These are phyloP conservation scores for Apodemia mormo DNA, from an alignment of 2,888 invertebrate genomes.

Conservation along the genomic window DNA sequence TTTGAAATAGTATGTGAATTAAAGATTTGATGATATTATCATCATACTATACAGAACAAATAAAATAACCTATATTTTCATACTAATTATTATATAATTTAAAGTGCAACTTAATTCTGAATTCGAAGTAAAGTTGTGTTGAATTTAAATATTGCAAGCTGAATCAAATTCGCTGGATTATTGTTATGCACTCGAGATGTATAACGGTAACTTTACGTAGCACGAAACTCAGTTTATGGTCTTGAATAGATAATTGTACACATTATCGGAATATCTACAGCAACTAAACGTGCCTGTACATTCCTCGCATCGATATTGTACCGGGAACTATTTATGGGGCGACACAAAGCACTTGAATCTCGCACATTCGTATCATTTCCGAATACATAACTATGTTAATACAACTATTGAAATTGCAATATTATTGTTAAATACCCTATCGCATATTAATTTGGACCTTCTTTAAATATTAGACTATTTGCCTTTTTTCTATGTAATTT, in stretches of 20 bases:
- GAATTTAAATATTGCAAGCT: neutral
- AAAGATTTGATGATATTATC: too few relatives aligned
- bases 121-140: neutral
- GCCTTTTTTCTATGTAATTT: too few relatives aligned
- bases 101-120: neutral
- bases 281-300: slow-evolving; percentile 10
- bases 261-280: slow-evolving; percentile 16
- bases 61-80: too few relatives aligned
- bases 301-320: slow-evolving; percentile 7
- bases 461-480: neutral
- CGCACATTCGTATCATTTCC: slow-evolving; percentile 11
- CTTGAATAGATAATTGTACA: slow-evolving; percentile 13
- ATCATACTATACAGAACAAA: too few relatives aligned
- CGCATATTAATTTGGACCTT: neutral
- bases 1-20: too few relatives aligned
- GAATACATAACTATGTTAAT: neutral
- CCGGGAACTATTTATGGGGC: slow-evolving; percentile 14
- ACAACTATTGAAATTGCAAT: neutral
- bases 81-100: too few relatives aligned
- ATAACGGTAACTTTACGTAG: neutral
- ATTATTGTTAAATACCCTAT: neutral
- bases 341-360: slow-evolving; percentile 13
- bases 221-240: slow-evolving; percentile 10
- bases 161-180: neutral
- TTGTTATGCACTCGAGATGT: neutral